Evolutionary conservation across 2,888 invertebrate genomes (phyloP).

Genomic region (Bombylius major): DNA sequence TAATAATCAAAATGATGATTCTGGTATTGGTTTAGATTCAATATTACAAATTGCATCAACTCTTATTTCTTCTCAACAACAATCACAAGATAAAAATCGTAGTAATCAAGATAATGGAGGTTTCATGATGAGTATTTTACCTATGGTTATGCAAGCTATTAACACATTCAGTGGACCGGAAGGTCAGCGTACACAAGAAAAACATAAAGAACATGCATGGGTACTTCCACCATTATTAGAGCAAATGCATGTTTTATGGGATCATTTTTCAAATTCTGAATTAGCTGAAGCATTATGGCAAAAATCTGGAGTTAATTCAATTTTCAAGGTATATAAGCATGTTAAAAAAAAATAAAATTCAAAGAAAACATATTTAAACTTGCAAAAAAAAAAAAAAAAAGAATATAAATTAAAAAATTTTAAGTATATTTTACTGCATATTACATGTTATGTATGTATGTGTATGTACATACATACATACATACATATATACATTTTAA

Average conservation of each 20-base stretch:
- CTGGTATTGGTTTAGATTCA: constrained; percentile 41
- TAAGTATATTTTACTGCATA: too few species aligned
- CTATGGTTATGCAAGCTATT: constrained; percentile 53
- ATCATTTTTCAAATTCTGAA: constrained; percentile 66
- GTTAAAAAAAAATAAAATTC: too few species aligned
- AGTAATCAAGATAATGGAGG: constrained; percentile 18
- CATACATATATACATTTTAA: too few species aligned
- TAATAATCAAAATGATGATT: constrained; percentile 22
- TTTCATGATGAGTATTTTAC: constrained; percentile 43
- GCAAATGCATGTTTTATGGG: constrained; percentile 60
- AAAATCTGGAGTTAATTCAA: constrained; percentile 56
- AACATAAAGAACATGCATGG: constrained; percentile 57
- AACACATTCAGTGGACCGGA: constrained; percentile 49
- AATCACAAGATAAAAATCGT: constrained; percentile 22
- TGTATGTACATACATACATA: too few species aligned
- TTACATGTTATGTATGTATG: too few species aligned
- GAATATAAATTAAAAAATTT: too few species aligned
- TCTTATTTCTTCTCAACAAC: constrained; percentile 37
- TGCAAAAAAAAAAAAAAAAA: too few species aligned
- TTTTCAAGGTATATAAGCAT: constrained; percentile 40
- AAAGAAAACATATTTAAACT: too few species aligned
- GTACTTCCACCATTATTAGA: constrained; percentile 59
- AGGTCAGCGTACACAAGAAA: constrained; percentile 44
- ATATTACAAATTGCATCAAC: constrained; percentile 44
- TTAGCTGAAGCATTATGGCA: constrained; percentile 60